These are phyloP conservation scores for Plagodis dolabraria DNA, from an alignment of 2,888 invertebrate genomes.

Conservation along the genomic window DNA sequence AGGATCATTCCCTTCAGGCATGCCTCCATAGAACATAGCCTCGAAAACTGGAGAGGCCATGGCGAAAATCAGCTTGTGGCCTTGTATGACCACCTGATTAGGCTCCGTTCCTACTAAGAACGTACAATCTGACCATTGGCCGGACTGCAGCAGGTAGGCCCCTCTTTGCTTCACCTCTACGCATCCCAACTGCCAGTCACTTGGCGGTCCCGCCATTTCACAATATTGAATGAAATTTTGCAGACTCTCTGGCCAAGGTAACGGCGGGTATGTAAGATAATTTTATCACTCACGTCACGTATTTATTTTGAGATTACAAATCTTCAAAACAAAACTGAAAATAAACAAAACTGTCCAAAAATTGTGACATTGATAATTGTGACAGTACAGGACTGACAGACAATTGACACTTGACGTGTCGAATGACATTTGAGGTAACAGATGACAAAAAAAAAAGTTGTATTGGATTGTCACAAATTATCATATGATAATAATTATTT, in stretches of 20 bases:
- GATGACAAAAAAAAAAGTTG: no score
- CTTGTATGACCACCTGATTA: slow-evolving; percentile 89
- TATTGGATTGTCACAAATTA: no score
- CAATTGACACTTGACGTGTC: no score
- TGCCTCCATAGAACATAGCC: slow-evolving; percentile 94
- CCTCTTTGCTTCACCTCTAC: slow-evolving; percentile 90
- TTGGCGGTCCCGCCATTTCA: slow-evolving; percentile 81
- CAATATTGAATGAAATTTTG: no score
- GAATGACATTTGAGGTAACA: no score
- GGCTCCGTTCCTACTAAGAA: slow-evolving; percentile 92
- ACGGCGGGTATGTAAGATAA: no score
- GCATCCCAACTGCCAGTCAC: slow-evolving; percentile 91
- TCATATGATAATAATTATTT: no score
- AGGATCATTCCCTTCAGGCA: slow-evolving; percentile 91
- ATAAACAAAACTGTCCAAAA: not conserved
- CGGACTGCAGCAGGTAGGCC: slow-evolving; percentile 89
- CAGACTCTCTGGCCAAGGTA: no score
- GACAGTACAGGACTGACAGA: not conserved
- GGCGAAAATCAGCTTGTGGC: slow-evolving; percentile 92
- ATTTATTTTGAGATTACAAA: slow-evolving; percentile 10
- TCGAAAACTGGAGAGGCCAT: slow-evolving; percentile 96
- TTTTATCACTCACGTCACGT: not conserved
- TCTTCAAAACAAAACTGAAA: not conserved
- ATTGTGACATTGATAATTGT: not conserved
- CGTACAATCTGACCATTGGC: slow-evolving; percentile 93